Conservation (phyloP, 2,888 invertebrate genomes). For the Caenorhabditis sp. region DNA sequence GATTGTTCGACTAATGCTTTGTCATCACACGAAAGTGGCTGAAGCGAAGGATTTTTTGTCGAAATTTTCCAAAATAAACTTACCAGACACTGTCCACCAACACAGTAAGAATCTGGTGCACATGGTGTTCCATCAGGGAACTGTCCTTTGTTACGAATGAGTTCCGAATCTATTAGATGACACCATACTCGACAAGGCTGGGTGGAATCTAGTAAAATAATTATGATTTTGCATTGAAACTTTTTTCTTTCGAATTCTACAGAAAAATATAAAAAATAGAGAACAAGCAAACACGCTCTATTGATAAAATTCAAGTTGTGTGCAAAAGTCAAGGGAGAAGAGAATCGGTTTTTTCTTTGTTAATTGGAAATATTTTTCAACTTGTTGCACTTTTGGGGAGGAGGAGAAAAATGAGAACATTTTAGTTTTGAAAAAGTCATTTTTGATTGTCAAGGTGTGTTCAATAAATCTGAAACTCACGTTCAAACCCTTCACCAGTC, state of each 20-base stretch:
- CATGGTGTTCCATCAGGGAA: slow-evolving; percentile 71
- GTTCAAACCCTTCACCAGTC: slow-evolving; percentile 68
- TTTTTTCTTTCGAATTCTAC: neutral
- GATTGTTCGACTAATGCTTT: slow-evolving; percentile 57
- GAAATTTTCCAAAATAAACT: too few species aligned
- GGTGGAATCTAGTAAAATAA: slow-evolving; percentile 56
- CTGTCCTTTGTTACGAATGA: slow-evolving; percentile 70
- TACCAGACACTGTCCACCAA: slow-evolving; percentile 64
- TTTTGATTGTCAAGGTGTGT: too few species aligned
- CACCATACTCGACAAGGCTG: slow-evolving; percentile 71
- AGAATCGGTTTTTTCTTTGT: too few species aligned
- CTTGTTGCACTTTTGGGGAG: too few species aligned
- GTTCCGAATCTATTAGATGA: slow-evolving; percentile 66
- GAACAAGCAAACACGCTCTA: too few species aligned
- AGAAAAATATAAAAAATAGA: too few species aligned
- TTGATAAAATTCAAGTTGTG: too few species aligned
- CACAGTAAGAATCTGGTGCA: slow-evolving; percentile 64
- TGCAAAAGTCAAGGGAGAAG: too few species aligned
- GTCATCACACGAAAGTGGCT: slow-evolving; percentile 53
- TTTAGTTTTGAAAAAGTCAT: neutral
- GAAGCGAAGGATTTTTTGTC: too few species aligned
- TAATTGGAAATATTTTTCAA: too few species aligned
- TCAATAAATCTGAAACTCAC: too few species aligned
- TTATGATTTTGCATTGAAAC: neutral
- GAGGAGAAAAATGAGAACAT: too few species aligned